phyloP scores from a whole-genome alignment of 2,797 vertebrate genomes.

The Chromobotia macracanthus region DNA sequence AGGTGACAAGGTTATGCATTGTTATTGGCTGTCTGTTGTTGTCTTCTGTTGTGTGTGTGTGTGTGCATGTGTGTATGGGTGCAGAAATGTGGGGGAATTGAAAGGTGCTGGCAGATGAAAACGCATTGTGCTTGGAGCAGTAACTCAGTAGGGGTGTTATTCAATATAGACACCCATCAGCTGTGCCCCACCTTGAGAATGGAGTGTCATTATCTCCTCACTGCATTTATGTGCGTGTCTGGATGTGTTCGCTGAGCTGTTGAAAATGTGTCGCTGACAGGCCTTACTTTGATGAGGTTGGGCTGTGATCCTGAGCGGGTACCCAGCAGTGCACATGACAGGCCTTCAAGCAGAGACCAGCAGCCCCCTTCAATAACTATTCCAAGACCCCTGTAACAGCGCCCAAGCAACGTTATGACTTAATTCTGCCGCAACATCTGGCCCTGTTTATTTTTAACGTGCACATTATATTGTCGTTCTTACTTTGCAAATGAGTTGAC shows the following conservation, averaged over 20 bases:
- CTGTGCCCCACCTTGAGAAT: slow-evolving; percentile 55
- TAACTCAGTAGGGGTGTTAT: slow-evolving; percentile 56
- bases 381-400: slow-evolving; percentile 27
- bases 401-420: slow-evolving; percentile 18
- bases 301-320: slow-evolving; percentile 46
- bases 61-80: slow-evolving; percentile 23
- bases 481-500: slow-evolving; percentile 15
- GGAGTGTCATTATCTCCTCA: slow-evolving; percentile 48
- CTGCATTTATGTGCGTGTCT: background rate
- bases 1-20: slow-evolving; percentile 39
- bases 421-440: slow-evolving; percentile 33
- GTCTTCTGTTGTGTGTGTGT: slow-evolving; percentile 19
- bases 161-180: slow-evolving; percentile 58
- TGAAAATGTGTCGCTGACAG: slow-evolving; percentile 36
- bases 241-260: slow-evolving; percentile 21
- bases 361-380: slow-evolving; percentile 46
- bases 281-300: slow-evolving; percentile 46
- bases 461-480: slow-evolving; percentile 25
- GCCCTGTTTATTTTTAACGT: slow-evolving; percentile 34
- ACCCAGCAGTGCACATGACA: slow-evolving; percentile 27
- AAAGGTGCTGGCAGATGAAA: slow-evolving; percentile 56
- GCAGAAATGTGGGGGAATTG: slow-evolving; percentile 43
- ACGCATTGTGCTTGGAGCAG: slow-evolving; percentile 53
- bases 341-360: slow-evolving; percentile 28
- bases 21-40: slow-evolving; percentile 41